Evolutionary conservation across 2,113 vertebrate species (phyloP), one percentile per base, ranked within the genome.

Genomic region (Phylloscopus trochiloides): DNA sequence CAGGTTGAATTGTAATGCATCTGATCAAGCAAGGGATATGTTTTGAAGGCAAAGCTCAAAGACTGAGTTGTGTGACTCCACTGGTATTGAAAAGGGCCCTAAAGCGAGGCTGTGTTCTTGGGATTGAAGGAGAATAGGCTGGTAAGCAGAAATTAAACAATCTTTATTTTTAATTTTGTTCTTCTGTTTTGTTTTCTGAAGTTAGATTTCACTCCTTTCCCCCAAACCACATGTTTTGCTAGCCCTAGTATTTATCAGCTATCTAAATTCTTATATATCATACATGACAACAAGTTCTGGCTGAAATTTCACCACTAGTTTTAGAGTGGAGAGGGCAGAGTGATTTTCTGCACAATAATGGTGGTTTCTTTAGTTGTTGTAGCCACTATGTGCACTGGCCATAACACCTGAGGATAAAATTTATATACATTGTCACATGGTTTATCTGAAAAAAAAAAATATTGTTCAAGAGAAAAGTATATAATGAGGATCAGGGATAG

Each of bases 401-500:
- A 21, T 45, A 92, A 45, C 67, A 83, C 54, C 47, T 36, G 19
- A 71, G 31, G 34, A 42, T 28, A 91, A 88, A 95, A 63, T 38
- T 57, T 78, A 34, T 7, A 32, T 43, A 43, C 28, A n/a, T n/a
- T 47, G 51, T 66, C 77, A 58, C 54, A 47, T 3, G 9, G 80
- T 45, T 62, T 82, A 78, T 83, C 74, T 75, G 54, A 66, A 90
- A 88, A 90, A 68, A 68, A 80, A 15, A 32, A 59, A 54, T 31
- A 59, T 59, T 31, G 72, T 80, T 93, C 1, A 13, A 82, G 52
- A 55, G 73, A 92, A 77, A 84, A 55, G 65, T 7, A 45, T 25
- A 59, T 92, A 81, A 92, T 96, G 73, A 88, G 79, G 87, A 92
- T 97, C 90, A 91, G 76, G 62, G 52, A 63, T 88, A 66, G 78